These are phyloP conservation scores for Micropterix aruncella DNA, from an alignment of 2,888 invertebrate genomes.

Conservation along the genomic window DNA sequence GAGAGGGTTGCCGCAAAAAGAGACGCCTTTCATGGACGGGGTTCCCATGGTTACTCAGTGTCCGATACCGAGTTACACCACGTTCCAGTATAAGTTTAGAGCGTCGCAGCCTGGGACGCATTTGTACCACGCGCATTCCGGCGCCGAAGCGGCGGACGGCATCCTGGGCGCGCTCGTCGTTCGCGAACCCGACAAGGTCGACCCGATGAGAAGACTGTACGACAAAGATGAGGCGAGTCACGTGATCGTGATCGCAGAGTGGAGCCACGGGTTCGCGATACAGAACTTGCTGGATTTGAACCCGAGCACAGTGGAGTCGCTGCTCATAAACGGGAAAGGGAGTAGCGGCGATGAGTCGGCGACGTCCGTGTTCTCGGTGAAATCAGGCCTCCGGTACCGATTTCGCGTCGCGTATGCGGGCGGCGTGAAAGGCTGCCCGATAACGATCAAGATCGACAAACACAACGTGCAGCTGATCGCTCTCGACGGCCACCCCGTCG, in stretches of 20 bases:
- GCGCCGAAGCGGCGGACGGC: constrained; percentile 53
- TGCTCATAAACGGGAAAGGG: constrained; percentile 50
- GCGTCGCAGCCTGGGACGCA: constrained; percentile 58
- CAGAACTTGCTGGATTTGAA: constrained; percentile 23
- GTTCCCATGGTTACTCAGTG: constrained; percentile 67
- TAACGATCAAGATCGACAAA: constrained; percentile 48
- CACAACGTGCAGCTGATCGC: constrained; percentile 51
- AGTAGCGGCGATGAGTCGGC: constrained; percentile 27
- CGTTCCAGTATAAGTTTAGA: constrained; percentile 65
- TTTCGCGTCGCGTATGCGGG: constrained; percentile 54
- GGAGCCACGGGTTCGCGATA: constrained; percentile 39
- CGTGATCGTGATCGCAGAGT: constrained; percentile 54
- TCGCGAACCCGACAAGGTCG: constrained; percentile 44
- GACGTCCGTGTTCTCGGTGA: constrained; percentile 35
- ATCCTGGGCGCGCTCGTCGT: constrained; percentile 59
- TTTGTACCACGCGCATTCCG: constrained; percentile 60
- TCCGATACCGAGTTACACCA: constrained; percentile 57
- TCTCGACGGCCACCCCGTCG: constrained; percentile 54
- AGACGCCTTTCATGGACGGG: constrained; percentile 65
- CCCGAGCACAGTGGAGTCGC: constrained; percentile 34
- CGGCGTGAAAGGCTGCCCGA: constrained; percentile 51
- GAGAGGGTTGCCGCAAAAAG: constrained; percentile 59
- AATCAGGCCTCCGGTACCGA: constrained; percentile 44
- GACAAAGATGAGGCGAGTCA: constrained; percentile 59
- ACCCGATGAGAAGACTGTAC: constrained; percentile 46